A percentile compares a stretch with the other conserved stretches of the same genome.
Evolutionary conservation across 2,888 invertebrate species (phyloP).

Genomic region (Ectobius pallidus): DNA sequence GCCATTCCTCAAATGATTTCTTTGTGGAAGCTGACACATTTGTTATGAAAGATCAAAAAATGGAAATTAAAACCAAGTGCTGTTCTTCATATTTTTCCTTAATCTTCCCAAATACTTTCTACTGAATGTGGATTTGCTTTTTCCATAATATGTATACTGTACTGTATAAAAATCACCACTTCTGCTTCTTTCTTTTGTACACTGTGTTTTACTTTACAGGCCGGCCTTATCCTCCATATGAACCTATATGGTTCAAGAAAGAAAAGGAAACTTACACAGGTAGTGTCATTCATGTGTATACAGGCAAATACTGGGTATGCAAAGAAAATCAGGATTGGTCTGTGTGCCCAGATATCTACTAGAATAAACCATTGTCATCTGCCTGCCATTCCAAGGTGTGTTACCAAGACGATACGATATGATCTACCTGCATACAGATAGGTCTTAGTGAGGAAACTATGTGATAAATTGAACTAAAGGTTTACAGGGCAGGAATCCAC

Average conservation of each 20-base stretch:
- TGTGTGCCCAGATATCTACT: conserved; percentile 88
- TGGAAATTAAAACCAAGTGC: too few species aligned
- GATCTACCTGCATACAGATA: background rate
- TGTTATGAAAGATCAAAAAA: too few species aligned
- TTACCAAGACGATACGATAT: background rate
- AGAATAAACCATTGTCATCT: conserved; percentile 29
- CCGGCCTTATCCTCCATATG: conserved; percentile 72
- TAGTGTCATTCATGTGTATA: conserved; percentile 80
- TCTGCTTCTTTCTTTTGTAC: too few species aligned
- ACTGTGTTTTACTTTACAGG: conserved; percentile 54
- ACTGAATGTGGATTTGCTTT: too few species aligned
- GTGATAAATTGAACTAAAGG: background rate
- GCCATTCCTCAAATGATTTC: too few species aligned
- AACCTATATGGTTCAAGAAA: conserved; percentile 90
- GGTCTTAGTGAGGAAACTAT: conserved; percentile 10
- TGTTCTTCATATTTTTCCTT: too few species aligned
- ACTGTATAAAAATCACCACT: too few species aligned
- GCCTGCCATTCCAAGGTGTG: background rate
- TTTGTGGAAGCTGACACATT: too few species aligned
- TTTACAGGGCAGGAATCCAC: background rate
- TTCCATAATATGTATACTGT: too few species aligned
- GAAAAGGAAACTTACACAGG: conserved; percentile 69
- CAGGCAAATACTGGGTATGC: conserved; percentile 90
- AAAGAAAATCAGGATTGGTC: conserved; percentile 90
- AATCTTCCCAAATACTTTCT: too few species aligned